phyloP scores from a whole-genome alignment of 2,113 vertebrate species.

The Gobio gobio region DNA sequence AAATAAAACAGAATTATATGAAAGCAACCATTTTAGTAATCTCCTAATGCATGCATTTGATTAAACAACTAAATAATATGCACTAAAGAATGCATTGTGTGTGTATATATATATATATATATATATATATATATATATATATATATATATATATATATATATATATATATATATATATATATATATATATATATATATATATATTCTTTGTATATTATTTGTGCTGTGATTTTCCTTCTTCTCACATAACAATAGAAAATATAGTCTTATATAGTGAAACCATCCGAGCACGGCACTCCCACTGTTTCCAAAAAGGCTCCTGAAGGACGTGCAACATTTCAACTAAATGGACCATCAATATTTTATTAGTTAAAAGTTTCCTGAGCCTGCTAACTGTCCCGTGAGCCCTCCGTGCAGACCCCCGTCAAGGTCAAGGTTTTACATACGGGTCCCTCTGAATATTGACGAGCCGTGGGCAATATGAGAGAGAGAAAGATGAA shows the following conservation, averaged over 20 bases:
- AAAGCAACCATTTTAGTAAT: background rate
- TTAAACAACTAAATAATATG: background rate
- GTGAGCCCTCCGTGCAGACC: background rate
- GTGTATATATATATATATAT: background rate
- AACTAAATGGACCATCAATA: conserved; percentile 27
- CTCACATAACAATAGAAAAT: background rate
- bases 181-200: background rate
- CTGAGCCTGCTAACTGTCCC: background rate
- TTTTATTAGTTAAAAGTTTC: background rate
- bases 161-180: no score
- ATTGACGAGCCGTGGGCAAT: conserved; percentile 24
- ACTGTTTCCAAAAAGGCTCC: background rate
- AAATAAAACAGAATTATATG: background rate
- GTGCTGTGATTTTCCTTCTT: background rate
- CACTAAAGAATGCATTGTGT: background rate
- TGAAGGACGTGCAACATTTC: background rate
- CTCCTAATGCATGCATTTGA: background rate
- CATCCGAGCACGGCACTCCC: conserved; percentile 11
- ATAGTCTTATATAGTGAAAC: background rate
- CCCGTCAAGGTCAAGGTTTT: conserved; percentile 8
- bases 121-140: background rate
- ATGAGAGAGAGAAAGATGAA: background rate
- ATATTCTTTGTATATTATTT: background rate
- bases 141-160: background rate
- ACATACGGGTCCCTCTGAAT: background rate